phyloP scores from a whole-genome alignment of 2,888 invertebrate genomes.

The Ophion ventricosus region DNA sequence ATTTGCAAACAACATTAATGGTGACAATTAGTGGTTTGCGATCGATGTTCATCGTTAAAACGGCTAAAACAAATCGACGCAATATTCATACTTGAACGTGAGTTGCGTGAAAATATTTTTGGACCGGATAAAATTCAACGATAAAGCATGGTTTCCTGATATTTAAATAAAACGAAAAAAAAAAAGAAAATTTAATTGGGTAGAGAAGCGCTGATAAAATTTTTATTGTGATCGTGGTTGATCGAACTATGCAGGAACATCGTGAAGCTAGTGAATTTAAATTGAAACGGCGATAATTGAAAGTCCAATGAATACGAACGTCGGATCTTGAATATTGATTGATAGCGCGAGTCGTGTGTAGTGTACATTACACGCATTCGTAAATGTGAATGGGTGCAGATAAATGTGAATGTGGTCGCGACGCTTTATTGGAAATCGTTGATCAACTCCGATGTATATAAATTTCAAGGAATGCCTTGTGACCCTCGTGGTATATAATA shows the following conservation, averaged over 20 bases:
- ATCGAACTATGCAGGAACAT: slow-evolving; percentile 17
- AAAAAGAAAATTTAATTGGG: slow-evolving; percentile 3
- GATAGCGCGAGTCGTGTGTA: slow-evolving; percentile 8
- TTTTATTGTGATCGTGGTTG: background rate
- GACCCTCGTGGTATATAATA: slow-evolving; percentile 13
- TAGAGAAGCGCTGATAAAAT: background rate
- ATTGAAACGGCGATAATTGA: slow-evolving; percentile 34
- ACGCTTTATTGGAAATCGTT: background rate
- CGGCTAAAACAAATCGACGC: background rate
- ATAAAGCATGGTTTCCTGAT: slow-evolving; percentile 40
- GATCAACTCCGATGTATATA: slow-evolving; percentile 21
- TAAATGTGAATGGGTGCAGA: background rate
- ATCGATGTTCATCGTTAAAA: background rate
- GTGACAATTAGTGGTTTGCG: slow-evolving; percentile 24
- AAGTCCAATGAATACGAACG: slow-evolving; percentile 47
- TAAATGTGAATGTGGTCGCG: background rate
- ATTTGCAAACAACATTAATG: background rate
- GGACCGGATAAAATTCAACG: background rate
- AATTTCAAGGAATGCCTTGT: slow-evolving; percentile 12
- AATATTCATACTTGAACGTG: background rate
- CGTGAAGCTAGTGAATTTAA: slow-evolving; percentile 29
- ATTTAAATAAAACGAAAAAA: slow-evolving; percentile 2
- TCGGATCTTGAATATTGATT: slow-evolving; percentile 50
- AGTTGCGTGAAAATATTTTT: slow-evolving; percentile 13
- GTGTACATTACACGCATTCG: background rate